Evolutionary conservation across 1,140 invertebrate species (phyloP).

Genomic region (Pachyrhynchus sulphureomaculatus): DNA sequence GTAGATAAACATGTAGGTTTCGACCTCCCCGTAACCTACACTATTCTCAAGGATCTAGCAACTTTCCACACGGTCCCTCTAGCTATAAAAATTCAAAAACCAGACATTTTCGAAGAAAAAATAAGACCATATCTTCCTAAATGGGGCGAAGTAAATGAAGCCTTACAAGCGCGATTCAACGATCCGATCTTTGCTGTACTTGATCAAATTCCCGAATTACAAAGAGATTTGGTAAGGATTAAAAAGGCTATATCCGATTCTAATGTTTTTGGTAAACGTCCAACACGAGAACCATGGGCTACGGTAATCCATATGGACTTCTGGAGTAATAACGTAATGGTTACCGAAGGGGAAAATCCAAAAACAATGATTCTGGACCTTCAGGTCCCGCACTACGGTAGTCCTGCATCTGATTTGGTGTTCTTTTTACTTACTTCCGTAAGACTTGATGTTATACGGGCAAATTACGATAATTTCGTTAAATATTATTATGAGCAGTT

Average conservation of each 20-base stretch:
- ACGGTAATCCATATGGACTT: slow-evolving; percentile 58
- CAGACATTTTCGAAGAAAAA: slow-evolving; percentile 50
- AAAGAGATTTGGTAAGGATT: slow-evolving; percentile 1
- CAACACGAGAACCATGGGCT: slow-evolving; percentile 51
- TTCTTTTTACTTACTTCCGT: slow-evolving; percentile 59
- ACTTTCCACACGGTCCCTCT: no score
- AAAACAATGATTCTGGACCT: no score
- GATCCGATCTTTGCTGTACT: neutral
- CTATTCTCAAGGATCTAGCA: no score
- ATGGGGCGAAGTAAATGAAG: no score
- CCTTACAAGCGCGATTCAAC: no score
- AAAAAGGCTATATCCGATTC: neutral
- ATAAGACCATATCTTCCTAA: slow-evolving; percentile 40
- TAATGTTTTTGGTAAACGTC: neutral
- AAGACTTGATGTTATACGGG: slow-evolving; percentile 36
- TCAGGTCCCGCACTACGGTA: slow-evolving; percentile 36
- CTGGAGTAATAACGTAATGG: slow-evolving; percentile 49
- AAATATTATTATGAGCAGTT: slow-evolving; percentile 51
- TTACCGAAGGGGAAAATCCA: slow-evolving; percentile 7
- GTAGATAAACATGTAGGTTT: slow-evolving; percentile 52
- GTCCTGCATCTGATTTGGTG: slow-evolving; percentile 55
- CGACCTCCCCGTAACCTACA: slow-evolving; percentile 54
- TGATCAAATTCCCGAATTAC: slow-evolving; percentile 11
- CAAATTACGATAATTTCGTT: slow-evolving; percentile 51
- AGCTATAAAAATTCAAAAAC: slow-evolving; percentile 51